These are phyloP conservation scores for Eristalinus sepulchralis DNA, from an alignment of 2,888 invertebrate genomes.

Conservation along the genomic window DNA sequence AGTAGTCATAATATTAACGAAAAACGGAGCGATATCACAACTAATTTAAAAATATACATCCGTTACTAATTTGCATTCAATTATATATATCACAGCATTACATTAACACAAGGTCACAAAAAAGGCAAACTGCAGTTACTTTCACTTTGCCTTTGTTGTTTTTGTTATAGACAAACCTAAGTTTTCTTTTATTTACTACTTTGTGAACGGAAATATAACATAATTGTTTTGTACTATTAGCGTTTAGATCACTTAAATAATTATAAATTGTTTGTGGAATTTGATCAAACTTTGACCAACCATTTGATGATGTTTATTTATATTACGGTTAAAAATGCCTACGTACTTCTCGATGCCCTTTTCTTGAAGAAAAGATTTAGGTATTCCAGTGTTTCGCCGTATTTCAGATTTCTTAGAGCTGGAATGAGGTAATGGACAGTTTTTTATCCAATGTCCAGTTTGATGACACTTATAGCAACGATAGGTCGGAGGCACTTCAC, in stretches of 20 bases:
- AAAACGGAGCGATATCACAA: too few species aligned
- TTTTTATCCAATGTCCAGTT: slow-evolving; percentile 98
- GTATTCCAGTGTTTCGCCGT: slow-evolving; percentile 98
- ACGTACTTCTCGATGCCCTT: slow-evolving; percentile 89
- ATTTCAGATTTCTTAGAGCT: slow-evolving; percentile 86
- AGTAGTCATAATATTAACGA: too few species aligned
- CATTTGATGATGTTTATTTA: background rate
- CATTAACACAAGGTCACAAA: too few species aligned
- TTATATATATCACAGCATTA: too few species aligned
- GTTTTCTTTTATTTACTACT: background rate
- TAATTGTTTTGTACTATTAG: background rate
- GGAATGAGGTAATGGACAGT: slow-evolving; percentile 87
- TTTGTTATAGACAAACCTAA: background rate
- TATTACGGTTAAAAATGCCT: slow-evolving; percentile 4
- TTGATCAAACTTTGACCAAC: background rate
- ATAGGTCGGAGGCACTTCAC: slow-evolving; percentile 95
- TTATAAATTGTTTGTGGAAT: background rate
- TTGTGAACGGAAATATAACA: background rate
- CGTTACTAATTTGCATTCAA: too few species aligned
- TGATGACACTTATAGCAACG: slow-evolving; percentile 97
- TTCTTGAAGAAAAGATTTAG: slow-evolving; percentile 94
- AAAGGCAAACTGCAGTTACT: background rate
- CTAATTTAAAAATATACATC: too few species aligned
- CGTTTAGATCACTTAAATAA: background rate
- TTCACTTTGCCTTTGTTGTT: background rate